A percentile compares a stretch with the other conserved stretches of the same genome.
phyloP scores from a whole-genome alignment of 2,888 invertebrate species.

The Sinotaia quadrata region DNA sequence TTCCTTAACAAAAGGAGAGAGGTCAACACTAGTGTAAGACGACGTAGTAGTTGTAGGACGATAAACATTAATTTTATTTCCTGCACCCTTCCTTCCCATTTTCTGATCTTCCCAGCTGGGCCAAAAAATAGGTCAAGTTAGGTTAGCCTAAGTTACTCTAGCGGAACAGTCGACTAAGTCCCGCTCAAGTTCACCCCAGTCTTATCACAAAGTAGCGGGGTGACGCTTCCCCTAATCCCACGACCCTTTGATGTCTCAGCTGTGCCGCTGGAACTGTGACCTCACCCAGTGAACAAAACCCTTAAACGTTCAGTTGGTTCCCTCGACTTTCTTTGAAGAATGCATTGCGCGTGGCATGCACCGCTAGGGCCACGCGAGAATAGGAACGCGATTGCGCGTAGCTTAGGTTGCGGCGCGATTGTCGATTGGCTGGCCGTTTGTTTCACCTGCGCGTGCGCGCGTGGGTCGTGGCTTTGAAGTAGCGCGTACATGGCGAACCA shows the following conservation, averaged over 20 bases:
- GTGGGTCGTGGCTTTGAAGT: not conserved
- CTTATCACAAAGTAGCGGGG: too few relatives aligned
- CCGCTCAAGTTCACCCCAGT: too few relatives aligned
- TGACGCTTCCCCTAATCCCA: not conserved
- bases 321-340: conserved; percentile 9
- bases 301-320: not conserved
- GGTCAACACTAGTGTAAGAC: too few relatives aligned
- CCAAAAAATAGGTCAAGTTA: too few relatives aligned
- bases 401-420: conserved; percentile 16
- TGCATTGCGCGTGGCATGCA: conserved; percentile 22
- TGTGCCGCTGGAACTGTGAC: not conserved
- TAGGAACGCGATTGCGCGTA: conserved; percentile 18
- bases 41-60: too few relatives aligned
- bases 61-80: too few relatives aligned
- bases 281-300: not conserved
- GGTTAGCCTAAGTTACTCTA: too few relatives aligned
- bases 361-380: conserved; percentile 8
- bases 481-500: not conserved
- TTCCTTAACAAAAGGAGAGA: too few relatives aligned
- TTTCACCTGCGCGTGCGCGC: conserved; percentile 25
- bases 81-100: too few relatives aligned
- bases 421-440: conserved; percentile 14
- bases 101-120: too few relatives aligned
- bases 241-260: not conserved
- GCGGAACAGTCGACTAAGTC: too few relatives aligned